These are phyloP conservation scores for Chesias legatella DNA, from an alignment of 2,888 invertebrate species.

Conservation along the genomic window DNA sequence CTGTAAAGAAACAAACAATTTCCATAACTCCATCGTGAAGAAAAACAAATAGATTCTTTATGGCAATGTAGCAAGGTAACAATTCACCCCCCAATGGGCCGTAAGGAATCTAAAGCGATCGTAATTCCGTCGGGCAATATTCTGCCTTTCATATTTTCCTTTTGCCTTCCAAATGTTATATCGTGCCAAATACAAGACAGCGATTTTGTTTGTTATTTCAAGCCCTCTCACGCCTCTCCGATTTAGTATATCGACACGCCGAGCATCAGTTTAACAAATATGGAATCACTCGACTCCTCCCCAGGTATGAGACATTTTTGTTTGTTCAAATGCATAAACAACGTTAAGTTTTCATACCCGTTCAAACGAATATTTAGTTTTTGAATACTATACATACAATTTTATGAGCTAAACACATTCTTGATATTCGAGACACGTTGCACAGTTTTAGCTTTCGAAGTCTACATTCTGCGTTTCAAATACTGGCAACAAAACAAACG, in stretches of 20 bases:
- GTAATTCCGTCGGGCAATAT: conserved; percentile 78
- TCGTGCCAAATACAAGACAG: conserved; percentile 67
- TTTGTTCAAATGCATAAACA: conserved; percentile 29
- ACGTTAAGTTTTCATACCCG: conserved; percentile 19
- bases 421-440: conserved; percentile 19
- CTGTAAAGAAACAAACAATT: conserved; percentile 43
- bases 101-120: conserved; percentile 75
- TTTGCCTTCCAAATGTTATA: conserved; percentile 70
- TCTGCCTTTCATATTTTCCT: conserved; percentile 76
- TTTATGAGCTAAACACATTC: conserved; percentile 18
- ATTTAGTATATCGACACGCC: conserved; percentile 68
- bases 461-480: conserved; percentile 32
- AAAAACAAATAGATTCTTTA: conserved; percentile 76
- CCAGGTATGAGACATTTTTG: conserved; percentile 32
- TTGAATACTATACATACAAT: conserved; percentile 21
- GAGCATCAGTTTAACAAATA: conserved; percentile 66
- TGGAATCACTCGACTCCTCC: conserved; percentile 45
- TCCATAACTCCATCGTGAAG: conserved; percentile 49
- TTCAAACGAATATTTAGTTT: conserved; percentile 23
- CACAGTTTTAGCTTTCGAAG: conserved; percentile 19
- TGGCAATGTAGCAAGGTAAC: conserved; percentile 73
- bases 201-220: conserved; percentile 77
- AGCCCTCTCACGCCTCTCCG: conserved; percentile 63
- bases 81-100: conserved; percentile 75
- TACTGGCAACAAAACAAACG: conserved; percentile 37